Evolutionary conservation across 2,888 invertebrate genomes (phyloP).

Genomic region (Athalia rosae): DNA sequence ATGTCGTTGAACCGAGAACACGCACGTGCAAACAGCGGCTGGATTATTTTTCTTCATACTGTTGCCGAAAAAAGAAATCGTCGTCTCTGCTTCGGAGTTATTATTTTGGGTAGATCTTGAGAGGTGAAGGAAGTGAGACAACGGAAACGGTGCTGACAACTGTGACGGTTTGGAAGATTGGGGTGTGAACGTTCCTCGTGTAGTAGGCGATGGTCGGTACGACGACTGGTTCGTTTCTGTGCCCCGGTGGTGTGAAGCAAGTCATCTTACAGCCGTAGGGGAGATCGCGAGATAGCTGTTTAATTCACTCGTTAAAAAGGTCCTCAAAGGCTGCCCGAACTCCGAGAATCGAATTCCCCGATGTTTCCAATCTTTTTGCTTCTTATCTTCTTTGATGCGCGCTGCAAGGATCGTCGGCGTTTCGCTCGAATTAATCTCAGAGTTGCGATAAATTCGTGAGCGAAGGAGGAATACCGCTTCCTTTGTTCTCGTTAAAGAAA

Average conservation of each 20-base stretch:
- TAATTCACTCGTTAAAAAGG: too few relatives aligned
- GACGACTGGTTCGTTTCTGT: conserved; percentile 56
- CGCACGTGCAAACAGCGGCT: too few relatives aligned
- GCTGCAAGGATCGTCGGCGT: not conserved
- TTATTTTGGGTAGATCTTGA: conserved; percentile 60
- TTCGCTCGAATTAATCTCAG: too few relatives aligned
- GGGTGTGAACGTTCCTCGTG: conserved; percentile 66
- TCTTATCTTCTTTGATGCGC: not conserved
- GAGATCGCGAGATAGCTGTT: not conserved
- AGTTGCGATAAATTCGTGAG: too few relatives aligned
- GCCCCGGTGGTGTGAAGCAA: conserved; percentile 65
- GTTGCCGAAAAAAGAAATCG: not conserved
- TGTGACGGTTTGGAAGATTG: conserved; percentile 67
- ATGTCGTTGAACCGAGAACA: too few relatives aligned
- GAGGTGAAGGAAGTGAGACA: conserved; percentile 65
- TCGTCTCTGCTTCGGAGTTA: not conserved
- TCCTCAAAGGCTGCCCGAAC: too few relatives aligned
- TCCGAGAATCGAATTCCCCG: too few relatives aligned
- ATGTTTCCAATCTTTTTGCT: not conserved
- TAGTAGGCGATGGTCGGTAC: conserved; percentile 63
- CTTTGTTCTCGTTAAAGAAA: too few relatives aligned
- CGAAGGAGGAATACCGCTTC: too few relatives aligned
- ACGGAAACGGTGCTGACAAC: conserved; percentile 66
- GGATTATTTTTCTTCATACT: not conserved
- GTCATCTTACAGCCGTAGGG: conserved; percentile 60